These are phyloP conservation scores for Enteromius thamalakanensis DNA, from an alignment of 2,797 vertebrate species.

Conservation along the genomic window DNA sequence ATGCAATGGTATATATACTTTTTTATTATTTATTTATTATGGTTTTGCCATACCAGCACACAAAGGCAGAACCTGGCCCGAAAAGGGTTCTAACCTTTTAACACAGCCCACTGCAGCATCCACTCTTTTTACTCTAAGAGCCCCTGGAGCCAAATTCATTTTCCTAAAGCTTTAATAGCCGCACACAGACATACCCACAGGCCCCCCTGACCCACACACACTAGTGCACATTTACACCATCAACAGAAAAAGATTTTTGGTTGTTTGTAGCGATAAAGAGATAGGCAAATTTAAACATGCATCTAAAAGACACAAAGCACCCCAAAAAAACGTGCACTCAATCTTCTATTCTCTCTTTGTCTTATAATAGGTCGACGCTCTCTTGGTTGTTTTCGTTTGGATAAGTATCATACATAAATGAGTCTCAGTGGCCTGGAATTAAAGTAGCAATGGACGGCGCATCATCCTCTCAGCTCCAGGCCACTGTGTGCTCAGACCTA, in stretches of 20 bases:
- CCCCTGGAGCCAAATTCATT: constrained; percentile 54
- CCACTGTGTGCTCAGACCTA: constrained; percentile 22
- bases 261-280: neutral
- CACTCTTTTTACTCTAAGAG: constrained; percentile 32
- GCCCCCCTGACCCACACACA: neutral
- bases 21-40: neutral
- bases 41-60: constrained; percentile 20
- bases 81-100: constrained; percentile 72
- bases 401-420: constrained; percentile 48
- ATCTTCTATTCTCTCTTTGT: constrained; percentile 18
- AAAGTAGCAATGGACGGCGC: constrained; percentile 52
- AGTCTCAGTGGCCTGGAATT: constrained; percentile 62
- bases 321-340: neutral
- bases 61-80: constrained; percentile 73
- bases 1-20: neutral
- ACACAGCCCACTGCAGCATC: constrained; percentile 57
- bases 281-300: constrained; percentile 19
- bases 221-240: neutral
- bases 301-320: constrained; percentile 1
- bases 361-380: constrained; percentile 20
- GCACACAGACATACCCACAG: neutral
- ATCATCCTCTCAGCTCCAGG: constrained; percentile 46
- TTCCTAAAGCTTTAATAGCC: constrained; percentile 41
- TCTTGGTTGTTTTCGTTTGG: constrained; percentile 27
- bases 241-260: neutral